Conservation (phyloP, 2,113 vertebrate species). For the Strix uralensis region DNA sequence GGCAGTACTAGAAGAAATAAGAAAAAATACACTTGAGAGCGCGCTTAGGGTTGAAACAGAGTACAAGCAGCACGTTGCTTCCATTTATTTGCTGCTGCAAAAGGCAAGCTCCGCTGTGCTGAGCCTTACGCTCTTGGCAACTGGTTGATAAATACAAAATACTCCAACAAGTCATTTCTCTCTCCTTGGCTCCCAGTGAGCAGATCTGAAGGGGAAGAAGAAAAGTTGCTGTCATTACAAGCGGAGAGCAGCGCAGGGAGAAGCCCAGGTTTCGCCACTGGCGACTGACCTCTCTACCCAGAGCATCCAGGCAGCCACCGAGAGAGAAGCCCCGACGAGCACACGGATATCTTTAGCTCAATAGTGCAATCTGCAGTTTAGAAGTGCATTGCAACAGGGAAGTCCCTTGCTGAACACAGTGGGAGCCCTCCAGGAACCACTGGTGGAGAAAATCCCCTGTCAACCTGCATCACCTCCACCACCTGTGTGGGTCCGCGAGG, state of each 20-base stretch:
- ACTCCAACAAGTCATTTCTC: background rate
- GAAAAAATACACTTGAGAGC: background rate
- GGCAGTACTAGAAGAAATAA: background rate
- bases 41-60: background rate
- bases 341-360: background rate
- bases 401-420: background rate
- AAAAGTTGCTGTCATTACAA: background rate
- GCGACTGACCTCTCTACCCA: background rate
- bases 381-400: background rate
- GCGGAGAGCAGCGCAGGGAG: too few relatives aligned
- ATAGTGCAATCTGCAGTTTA: background rate
- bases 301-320: background rate
- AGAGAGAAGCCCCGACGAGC: background rate
- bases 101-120: background rate
- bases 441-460: background rate
- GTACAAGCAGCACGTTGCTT: background rate
- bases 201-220: background rate
- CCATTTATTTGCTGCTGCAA: background rate
- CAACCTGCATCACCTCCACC: background rate
- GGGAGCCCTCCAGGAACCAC: background rate
- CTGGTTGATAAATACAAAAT: background rate
- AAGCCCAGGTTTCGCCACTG: background rate
- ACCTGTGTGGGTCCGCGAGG: fast-evolving
- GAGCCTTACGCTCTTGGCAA: background rate
- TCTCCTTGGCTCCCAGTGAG: background rate